A percentile compares a stretch with the other conserved stretches of the same genome.
These are phyloP conservation scores for Muscidifurax raptorellus DNA, from an alignment of 1,140 invertebrate genomes.

Conservation along the genomic window DNA sequence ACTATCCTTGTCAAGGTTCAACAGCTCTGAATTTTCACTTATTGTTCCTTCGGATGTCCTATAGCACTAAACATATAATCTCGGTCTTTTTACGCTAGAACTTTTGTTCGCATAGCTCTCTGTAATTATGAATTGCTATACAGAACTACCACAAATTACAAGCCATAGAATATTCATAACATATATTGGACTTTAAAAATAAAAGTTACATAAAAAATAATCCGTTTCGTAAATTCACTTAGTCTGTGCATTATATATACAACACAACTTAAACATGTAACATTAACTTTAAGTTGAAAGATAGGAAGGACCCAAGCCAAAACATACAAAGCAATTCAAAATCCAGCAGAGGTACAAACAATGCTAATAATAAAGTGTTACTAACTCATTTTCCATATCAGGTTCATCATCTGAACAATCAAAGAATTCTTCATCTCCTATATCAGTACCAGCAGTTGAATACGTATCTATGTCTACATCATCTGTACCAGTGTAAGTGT, in stretches of 20 bases:
- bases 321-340: slow-evolving; percentile 42
- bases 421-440: slow-evolving; percentile 73
- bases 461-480: slow-evolving; percentile 69
- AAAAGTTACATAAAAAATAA: neutral
- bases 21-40: slow-evolving; percentile 59
- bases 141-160: slow-evolving; percentile 51
- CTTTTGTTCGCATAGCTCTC: slow-evolving; percentile 52
- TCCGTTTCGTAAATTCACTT: neutral
- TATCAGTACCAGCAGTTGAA: slow-evolving; percentile 70
- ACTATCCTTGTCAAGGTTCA: slow-evolving; percentile 60
- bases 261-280: neutral
- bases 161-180: slow-evolving; percentile 22
- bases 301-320: neutral
- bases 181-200: neutral
- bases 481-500: slow-evolving; percentile 60
- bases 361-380: slow-evolving; percentile 44
- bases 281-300: neutral
- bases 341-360: slow-evolving; percentile 41
- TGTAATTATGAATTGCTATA: slow-evolving; percentile 43
- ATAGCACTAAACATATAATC: slow-evolving; percentile 72
- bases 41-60: slow-evolving; percentile 67
- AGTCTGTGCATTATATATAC: neutral
- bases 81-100: slow-evolving; percentile 62
- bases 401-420: slow-evolving; percentile 72
- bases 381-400: slow-evolving; percentile 67